Evolutionary conservation across 2,113 vertebrate species (phyloP).

Genomic region (Rhombomys opimus): DNA sequence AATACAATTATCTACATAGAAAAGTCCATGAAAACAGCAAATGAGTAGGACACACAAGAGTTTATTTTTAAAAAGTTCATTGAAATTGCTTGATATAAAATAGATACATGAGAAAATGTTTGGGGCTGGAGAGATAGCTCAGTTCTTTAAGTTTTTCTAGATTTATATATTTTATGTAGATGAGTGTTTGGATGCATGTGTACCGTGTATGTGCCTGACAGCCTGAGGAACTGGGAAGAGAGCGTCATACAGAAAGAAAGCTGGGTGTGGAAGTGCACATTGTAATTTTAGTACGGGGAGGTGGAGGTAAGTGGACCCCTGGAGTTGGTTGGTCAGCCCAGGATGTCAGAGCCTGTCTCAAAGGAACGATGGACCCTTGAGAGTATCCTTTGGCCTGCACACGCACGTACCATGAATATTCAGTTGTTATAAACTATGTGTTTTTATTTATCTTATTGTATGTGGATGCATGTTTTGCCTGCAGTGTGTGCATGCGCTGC

Average conservation of each 20-base stretch:
- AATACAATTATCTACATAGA: neutral
- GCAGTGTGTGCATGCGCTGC: neutral
- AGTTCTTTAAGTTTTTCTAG: neutral
- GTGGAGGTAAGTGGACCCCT: neutral
- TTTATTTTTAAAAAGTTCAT: neutral
- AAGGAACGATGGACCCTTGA: neutral
- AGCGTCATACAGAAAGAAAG: neutral
- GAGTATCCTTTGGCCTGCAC: neutral
- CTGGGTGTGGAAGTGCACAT: neutral
- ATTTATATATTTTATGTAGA: neutral
- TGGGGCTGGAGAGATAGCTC: neutral
- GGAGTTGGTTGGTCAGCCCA: neutral
- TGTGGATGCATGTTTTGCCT: neutral
- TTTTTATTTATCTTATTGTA: neutral
- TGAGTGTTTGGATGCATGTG: neutral
- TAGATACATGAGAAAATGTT: neutral
- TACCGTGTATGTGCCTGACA: neutral
- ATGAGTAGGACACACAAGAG: constrained; percentile 37
- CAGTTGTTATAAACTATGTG: neutral
- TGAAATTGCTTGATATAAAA: constrained; percentile 8
- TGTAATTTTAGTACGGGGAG: neutral
- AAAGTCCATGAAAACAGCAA: constrained; percentile 41
- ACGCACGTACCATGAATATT: neutral
- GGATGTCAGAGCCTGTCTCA: neutral
- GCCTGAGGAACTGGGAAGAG: neutral